Base-by-base conservation (phyloP, 2,888 invertebrate species). In the Athalia rosae region DNA sequence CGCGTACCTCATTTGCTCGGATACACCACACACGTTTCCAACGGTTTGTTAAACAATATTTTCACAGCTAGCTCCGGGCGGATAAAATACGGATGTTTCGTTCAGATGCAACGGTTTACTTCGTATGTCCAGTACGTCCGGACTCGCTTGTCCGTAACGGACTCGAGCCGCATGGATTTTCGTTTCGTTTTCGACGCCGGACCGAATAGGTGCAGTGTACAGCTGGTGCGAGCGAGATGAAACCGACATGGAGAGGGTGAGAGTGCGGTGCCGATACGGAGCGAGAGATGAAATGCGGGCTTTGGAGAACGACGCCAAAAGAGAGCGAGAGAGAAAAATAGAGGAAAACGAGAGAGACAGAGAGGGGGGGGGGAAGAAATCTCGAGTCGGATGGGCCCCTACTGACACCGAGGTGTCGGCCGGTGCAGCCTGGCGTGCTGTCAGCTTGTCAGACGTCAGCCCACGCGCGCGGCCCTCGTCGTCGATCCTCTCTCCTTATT, bases 381-480 rank as follows among this genome's bases (percentile, higher is more conserved):
- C 28, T 28, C 28, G 28, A 86, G 86, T 84, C 85, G 84, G 85
- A 83, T 85, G 87, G 84, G 84, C 84, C 81, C 79, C 79, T 83
- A 81, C 85, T 87, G 88, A 87, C 88, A 88, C 87, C 85, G 84
- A 87, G 88, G 88, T 89, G 89, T 89, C 88, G 88, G 88, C 87
- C 88, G 88, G 89, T 88, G 87, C 88, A 84, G 83, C 82, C 80
- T 80, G 78, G 85, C 83, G 82, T 80, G 84, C 88, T 87, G 88
- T 88, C 88, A 89, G 86, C 86, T 86, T 88, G 88, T 89, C 88
- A 87, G 83, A 77, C 86, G 88, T 88, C 88, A 87, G 88, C 89
- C 89, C 87, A 89, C 88, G 89, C 88, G 87, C 87, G 87, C 85
- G 85, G 87, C 85, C 86, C 86, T 81, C 84, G 84, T 81, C 81